Evolutionary conservation across 2,797 vertebrate species (phyloP).

Genomic region (Jordanella pulchra): DNA sequence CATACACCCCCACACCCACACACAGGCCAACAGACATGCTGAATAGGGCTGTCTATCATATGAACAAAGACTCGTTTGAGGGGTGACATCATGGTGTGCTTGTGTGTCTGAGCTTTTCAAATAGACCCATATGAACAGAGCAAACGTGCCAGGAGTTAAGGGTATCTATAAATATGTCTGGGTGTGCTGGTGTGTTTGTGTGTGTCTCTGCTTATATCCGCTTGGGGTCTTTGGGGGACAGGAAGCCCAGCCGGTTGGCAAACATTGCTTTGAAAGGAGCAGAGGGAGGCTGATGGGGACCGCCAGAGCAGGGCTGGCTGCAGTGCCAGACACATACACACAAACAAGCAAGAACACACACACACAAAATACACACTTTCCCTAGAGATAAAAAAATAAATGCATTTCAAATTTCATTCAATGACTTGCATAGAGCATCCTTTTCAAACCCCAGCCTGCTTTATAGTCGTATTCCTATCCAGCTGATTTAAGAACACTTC

Average conservation of each 20-base stretch:
- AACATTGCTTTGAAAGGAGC: conserved; percentile 69
- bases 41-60: conserved; percentile 71
- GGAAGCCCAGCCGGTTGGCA: conserved; percentile 69
- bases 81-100: conserved; percentile 65
- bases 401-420: conserved; percentile 11
- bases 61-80: conserved; percentile 64
- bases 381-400: not conserved
- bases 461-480: not conserved
- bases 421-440: not conserved
- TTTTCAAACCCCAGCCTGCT: too few relatives aligned
- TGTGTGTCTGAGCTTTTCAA: conserved; percentile 60
- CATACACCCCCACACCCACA: not conserved
- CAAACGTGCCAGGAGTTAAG: conserved; percentile 53
- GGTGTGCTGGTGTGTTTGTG: conserved; percentile 30
- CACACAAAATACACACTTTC: conserved; percentile 20
- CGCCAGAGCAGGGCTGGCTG: conserved; percentile 47
- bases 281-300: conserved; percentile 58
- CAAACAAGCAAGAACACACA: conserved; percentile 19
- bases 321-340: conserved; percentile 23
- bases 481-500: not conserved
- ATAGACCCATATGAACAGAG: conserved; percentile 62
- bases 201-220: conserved; percentile 24
- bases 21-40: conserved; percentile 14
- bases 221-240: conserved; percentile 50
- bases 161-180: conserved; percentile 56